These are phyloP conservation scores for Thelohanellus kitauei DNA, from an alignment of 30 jellyfish, hydroid and myxozoan species.

Conservation along the genomic window DNA sequence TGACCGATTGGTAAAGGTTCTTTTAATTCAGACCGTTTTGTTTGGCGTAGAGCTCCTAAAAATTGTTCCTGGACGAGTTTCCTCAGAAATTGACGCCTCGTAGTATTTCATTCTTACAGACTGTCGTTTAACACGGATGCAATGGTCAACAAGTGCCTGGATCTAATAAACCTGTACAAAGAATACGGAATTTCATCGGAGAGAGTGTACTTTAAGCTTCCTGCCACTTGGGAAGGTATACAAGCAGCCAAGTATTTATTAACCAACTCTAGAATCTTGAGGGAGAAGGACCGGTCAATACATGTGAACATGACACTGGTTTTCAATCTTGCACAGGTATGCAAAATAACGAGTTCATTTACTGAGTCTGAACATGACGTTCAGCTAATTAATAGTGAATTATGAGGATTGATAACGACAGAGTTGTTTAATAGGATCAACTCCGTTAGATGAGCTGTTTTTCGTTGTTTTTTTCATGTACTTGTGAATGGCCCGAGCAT, in stretches of 20 bases:
- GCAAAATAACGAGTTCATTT: not conserved
- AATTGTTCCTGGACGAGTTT: constrained; percentile 84
- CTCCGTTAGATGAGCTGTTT: too few species aligned
- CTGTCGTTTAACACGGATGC: constrained; percentile 64
- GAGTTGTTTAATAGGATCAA: too few species aligned
- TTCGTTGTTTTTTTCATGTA: too few species aligned
- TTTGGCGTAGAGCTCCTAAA: constrained; percentile 52
- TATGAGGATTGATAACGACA: too few species aligned
- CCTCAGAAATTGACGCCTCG: constrained; percentile 99
- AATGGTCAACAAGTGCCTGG: constrained; percentile 31
- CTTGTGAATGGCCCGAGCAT: too few species aligned
- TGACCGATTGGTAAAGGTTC: too few species aligned
- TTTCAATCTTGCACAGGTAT: constrained; percentile 68
- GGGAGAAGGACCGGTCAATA: constrained; percentile 30
- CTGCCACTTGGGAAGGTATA: constrained; percentile 96
- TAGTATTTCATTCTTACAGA: constrained; percentile 10
- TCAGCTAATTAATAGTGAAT: too few species aligned
- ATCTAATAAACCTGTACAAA: constrained; percentile 33
- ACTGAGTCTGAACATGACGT: too few species aligned
- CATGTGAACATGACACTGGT: constrained; percentile 50
- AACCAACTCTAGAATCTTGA: constrained; percentile 10
- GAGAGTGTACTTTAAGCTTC: constrained; percentile 40
- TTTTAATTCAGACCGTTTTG: constrained; percentile 59
- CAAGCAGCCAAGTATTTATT: constrained; percentile 73
- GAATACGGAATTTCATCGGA: constrained; percentile 37